Base-by-base conservation (phyloP, 1,140 invertebrate species). In the Trissolcus basalis region DNA sequence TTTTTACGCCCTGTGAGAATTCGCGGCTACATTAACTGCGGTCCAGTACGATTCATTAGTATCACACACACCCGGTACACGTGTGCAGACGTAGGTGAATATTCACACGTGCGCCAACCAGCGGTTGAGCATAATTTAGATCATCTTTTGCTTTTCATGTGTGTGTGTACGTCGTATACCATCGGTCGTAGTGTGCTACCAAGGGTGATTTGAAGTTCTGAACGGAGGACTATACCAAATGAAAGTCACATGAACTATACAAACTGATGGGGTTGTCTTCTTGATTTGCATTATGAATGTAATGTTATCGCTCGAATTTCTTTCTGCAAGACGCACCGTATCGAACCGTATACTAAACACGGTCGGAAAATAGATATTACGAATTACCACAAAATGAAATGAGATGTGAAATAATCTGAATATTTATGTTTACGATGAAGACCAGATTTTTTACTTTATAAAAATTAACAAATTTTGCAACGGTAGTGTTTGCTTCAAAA, bases 41-140 rank as follows among this genome's bases (percentile, higher is more conserved):
- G 67, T 75, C 71, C 67, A 54, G 58, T 60, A 60, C 75, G 77
- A 73, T 73, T 74, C 76, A 76, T 80, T 82, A 72, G 80, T 77
- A 77, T 60, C 71, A 71, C 48, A 65, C 69, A 77, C 83, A 82
- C 77, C 77, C 81, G 64, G 73, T 79, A 79, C 70, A 51, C 63
- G 74, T 64, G 67, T 80, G 70, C 56, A 61, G 32, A 53, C 71
- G 73, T 81, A 80, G 81, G 79, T 81, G 79, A 80, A 84, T 77
- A 77, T 85, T 83, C 80, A 80, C 81, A 83, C 80, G 79, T 79
- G 79, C 69, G 71, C 61, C 73, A 80, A 59, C 75, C 71, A 81
- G 79, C 79, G 76, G 77, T 84, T 56, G 77, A 54, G 72, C 78
- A 83, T 85, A 85, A 85, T 85, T 85, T 81, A 81, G 81, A 85